Percentiles rank a stretch among this genome's conserved stretches.
phyloP scores from a whole-genome alignment of 2,113 vertebrate genomes.

The Erythrocercus mccallii region DNA sequence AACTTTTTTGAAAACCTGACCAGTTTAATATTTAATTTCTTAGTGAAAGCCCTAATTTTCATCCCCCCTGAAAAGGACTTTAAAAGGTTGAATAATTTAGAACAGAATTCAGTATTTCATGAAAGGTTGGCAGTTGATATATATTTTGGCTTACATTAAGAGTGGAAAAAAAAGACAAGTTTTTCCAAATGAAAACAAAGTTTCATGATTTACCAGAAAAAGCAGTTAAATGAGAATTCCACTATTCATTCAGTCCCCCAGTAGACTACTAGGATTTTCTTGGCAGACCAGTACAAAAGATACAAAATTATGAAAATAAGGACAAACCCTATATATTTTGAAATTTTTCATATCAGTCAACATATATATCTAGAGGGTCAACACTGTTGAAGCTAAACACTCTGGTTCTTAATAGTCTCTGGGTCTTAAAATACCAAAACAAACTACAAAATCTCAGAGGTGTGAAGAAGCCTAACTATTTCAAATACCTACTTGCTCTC shows the following conservation, averaged over 20 bases:
- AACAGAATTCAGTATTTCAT: not conserved
- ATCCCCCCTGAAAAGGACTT: not conserved
- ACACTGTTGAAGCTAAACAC: not conserved
- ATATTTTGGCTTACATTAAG: not conserved
- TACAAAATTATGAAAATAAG: not conserved
- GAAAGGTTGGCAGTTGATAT: not conserved
- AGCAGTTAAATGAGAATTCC: not conserved
- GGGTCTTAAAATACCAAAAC: not conserved
- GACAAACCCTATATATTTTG: not conserved
- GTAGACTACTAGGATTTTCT: not conserved
- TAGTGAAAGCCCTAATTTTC: not conserved
- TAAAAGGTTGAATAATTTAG: not conserved
- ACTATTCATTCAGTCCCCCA: not conserved
- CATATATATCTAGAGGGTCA: not conserved
- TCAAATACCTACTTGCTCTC: not conserved
- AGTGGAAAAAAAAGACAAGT: rapidly evolving
- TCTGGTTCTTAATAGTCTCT: not conserved
- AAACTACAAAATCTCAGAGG: not conserved
- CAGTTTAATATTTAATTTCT: not conserved
- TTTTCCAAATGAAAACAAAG: not conserved
- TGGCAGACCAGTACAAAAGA: not conserved
- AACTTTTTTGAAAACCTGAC: not conserved
- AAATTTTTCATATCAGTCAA: not conserved
- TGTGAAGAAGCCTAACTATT: not conserved
- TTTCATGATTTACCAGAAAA: not conserved